A percentile compares a stretch with the other conserved stretches of the same genome.
These are phyloP conservation scores for Diplodus puntazzo DNA, from an alignment of 2,797 vertebrate genomes.

Conservation along the genomic window DNA sequence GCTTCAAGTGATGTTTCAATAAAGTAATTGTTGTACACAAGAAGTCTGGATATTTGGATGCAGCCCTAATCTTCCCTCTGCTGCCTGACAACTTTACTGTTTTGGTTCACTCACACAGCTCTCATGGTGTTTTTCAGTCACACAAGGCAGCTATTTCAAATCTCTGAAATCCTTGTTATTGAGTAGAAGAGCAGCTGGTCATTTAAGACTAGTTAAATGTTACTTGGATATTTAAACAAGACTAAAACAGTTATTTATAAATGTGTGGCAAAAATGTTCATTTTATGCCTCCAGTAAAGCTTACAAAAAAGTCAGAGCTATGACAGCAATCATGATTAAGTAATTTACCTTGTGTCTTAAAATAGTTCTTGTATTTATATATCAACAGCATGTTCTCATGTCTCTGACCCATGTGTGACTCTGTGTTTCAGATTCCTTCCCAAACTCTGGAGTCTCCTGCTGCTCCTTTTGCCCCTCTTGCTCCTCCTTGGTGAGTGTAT, in stretches of 20 bases:
- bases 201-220: no score
- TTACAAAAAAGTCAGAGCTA: neutral
- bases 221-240: no score
- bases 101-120: no score
- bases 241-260: neutral
- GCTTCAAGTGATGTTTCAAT: no score
- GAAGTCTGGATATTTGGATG: no score
- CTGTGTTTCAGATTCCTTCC: constrained; percentile 89
- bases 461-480: constrained; percentile 89
- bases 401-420: constrained; percentile 27
- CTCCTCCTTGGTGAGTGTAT: constrained; percentile 90
- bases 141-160: neutral
- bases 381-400: neutral
- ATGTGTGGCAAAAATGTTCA: neutral
- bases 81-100: neutral
- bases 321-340: neutral
- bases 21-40: no score
- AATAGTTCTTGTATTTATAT: neutral
- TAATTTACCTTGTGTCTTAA: constrained; percentile 9
- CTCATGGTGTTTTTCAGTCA: neutral
- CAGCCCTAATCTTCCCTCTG: no score
- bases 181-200: neutral
- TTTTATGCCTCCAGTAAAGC: neutral
- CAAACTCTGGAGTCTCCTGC: constrained; percentile 87
- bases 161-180: neutral